Conservation (phyloP, 2,797 vertebrate genomes). For the Chelonia mydas region DNA sequence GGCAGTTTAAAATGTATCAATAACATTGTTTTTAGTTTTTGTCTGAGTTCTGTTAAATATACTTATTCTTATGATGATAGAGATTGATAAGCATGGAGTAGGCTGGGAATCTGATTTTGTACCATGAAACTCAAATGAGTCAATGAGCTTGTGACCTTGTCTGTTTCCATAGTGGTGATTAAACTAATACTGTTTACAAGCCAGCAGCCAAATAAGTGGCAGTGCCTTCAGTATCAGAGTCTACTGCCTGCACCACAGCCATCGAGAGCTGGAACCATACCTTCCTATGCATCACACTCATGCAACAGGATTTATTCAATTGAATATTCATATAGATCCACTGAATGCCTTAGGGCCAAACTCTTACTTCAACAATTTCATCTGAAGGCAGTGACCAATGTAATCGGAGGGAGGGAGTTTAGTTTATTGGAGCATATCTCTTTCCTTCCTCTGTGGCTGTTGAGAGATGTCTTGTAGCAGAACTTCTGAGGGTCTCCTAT, state of each 20-base stretch:
- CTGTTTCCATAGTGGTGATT: not conserved
- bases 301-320: not conserved
- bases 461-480: not conserved
- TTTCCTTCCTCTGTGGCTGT: rapidly evolving
- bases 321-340: not conserved
- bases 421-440: not conserved
- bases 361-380: not conserved
- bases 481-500: rapidly evolving
- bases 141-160: not conserved
- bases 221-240: rapidly evolving
- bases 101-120: not conserved
- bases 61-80: rapidly evolving
- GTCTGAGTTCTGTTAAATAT: not conserved
- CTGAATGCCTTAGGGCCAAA: not conserved
- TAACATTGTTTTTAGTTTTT: not conserved
- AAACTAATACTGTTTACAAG: not conserved
- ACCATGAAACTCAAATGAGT: rapidly evolving
- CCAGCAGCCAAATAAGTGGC: not conserved
- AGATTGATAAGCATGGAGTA: not conserved
- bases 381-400: not conserved
- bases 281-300: no score
- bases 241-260: not conserved
- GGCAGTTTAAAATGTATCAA: not conserved
- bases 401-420: rapidly evolving
- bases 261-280: no score